Conservation (phyloP, 2,888 invertebrate species). For the Phytoseiulus persimilis region DNA sequence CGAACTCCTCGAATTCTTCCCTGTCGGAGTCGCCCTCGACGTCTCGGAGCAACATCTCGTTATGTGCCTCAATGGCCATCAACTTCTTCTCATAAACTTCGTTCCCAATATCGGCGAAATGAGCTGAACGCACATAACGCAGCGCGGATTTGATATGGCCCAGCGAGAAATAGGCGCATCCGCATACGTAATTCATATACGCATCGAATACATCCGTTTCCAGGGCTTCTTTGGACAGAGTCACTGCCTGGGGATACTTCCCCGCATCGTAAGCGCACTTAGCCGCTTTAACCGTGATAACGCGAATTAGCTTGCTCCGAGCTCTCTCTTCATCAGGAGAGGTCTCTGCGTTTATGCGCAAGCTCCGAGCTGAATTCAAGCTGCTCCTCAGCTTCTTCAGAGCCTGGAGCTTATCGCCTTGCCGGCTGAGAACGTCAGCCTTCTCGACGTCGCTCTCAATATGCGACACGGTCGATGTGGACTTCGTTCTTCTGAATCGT, state of each 20-base stretch:
- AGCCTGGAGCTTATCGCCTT: background rate
- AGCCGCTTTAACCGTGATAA: background rate
- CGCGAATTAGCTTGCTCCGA: background rate
- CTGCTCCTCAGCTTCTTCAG: background rate
- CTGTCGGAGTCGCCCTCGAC: background rate
- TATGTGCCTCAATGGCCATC: background rate
- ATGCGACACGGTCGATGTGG: background rate
- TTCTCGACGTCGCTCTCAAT: background rate
- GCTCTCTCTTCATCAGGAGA: background rate
- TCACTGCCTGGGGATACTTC: background rate
- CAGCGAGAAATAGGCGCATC: background rate
- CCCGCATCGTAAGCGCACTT: background rate
- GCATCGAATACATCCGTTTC: background rate
- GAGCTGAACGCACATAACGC: background rate
- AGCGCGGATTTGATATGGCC: background rate
- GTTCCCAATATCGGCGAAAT: background rate
- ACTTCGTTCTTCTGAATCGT: background rate
- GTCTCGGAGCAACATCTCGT: background rate
- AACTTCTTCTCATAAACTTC: background rate
- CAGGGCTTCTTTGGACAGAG: background rate
- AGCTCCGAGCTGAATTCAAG: background rate
- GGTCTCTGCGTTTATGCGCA: background rate
- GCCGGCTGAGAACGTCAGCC: background rate
- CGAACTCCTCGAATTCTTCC: background rate
- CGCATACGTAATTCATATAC: background rate